Evolutionary conservation across 2,888 invertebrate genomes (phyloP), one percentile per base, ranked within the genome.

Genomic region (Rutpela maculata): DNA sequence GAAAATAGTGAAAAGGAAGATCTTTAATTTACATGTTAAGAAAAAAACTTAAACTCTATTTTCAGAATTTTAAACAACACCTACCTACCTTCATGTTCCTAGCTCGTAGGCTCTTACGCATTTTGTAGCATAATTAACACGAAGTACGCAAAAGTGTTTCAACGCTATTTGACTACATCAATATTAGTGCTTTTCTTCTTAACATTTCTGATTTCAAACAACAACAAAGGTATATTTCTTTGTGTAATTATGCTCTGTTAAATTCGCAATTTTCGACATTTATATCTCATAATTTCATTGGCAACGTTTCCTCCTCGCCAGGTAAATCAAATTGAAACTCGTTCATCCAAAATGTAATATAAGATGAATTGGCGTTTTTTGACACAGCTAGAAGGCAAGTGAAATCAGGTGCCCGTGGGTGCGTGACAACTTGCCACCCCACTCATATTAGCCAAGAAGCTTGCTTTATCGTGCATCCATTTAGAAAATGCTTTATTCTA

Each of bases 301-400:
- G 1, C n/a, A n/a, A 50, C 50, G 4, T n/a, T n/a, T 50, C 50
- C 50, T 50, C 15, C n/a, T 50, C n/a, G 50, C 80, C 81, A 84
- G 84, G 84, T 83, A 84, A 81, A 84, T 83, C 82, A 84, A 83
- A 85, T 84, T 84, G 83, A 84, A 84, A 80, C 74, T 78, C 75
- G 80, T 79, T 80, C 80, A 78, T 78, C 72, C 71, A 74, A 81
- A 26, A 15, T 19, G 43, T 43, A 65, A 65, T 65, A 65, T 50
- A 60, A 43, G 43, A 65, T 19, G 43, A 43, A 65, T 65, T 43
- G 65, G 18, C 26, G 43, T 67, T 67, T 67, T 67, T 26, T 22
- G 50, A 67, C 50, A 56, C 26, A 67, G 22, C 56, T 22, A 55
- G 65, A 55, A 66, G 26, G 55, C 67, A 50, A n/a, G n/a, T 43